These are phyloP conservation scores for Riptortus pedestris DNA, from an alignment of 1,140 invertebrate species.

Conservation along the genomic window DNA sequence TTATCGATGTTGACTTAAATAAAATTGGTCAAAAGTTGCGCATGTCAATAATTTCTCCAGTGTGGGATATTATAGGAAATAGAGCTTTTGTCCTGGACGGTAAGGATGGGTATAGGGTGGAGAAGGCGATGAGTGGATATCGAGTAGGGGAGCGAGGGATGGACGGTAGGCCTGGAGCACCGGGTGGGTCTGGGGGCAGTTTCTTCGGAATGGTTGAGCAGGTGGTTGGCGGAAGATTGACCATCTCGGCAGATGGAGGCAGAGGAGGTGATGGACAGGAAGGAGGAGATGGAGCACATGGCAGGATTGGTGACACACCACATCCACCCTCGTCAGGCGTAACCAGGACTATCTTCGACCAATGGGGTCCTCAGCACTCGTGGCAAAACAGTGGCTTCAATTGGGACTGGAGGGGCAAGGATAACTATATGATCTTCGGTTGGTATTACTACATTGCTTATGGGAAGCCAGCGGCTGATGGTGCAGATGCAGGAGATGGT, in stretches of 20 bases:
- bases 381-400: not conserved
- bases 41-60: constrained; percentile 16
- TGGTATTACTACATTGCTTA: not conserved
- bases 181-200: constrained; percentile 7
- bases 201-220: not conserved
- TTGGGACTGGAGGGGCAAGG: not conserved
- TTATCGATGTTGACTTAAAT: not conserved
- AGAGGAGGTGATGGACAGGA: not conserved
- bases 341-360: too few species aligned
- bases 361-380: not conserved
- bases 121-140: not conserved
- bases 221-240: not conserved
- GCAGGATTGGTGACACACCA: not conserved
- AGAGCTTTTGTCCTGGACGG: constrained; percentile 18
- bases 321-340: too few species aligned
- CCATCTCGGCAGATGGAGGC: not conserved
- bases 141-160: not conserved
- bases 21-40: not conserved
- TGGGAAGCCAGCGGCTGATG: not conserved
- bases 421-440: not conserved
- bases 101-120: not conserved
- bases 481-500: not conserved
- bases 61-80: constrained; percentile 11
- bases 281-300: not conserved
- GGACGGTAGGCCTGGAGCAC: not conserved